A percentile compares a stretch with the other conserved stretches of the same genome.
Evolutionary conservation across 2,888 invertebrate species (phyloP).

Genomic region (Calephelis perditalis): DNA sequence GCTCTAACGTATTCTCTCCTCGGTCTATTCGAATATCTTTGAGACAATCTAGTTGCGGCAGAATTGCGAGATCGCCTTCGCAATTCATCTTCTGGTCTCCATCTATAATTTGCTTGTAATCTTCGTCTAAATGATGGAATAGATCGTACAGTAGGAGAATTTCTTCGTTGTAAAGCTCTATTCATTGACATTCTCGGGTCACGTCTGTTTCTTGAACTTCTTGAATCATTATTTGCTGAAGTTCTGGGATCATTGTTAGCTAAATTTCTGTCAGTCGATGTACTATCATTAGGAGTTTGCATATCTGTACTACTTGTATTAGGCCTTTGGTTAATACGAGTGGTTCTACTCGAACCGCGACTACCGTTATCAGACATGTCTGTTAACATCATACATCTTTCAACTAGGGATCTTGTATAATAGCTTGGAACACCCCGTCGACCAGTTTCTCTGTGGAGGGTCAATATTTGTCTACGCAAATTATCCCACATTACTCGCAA

Average conservation of each 20-base stretch:
- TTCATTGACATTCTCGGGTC: conserved; percentile 26
- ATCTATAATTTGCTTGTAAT: conserved; percentile 46
- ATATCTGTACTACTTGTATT: conserved; percentile 35
- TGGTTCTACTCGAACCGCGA: conserved; percentile 37
- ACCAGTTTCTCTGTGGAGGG: conserved; percentile 69
- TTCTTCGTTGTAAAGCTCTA: conserved; percentile 39
- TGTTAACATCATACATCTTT: conserved; percentile 64
- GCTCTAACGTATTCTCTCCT: conserved; percentile 55
- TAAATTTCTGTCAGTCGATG: conserved; percentile 24
- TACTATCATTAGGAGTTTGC: conserved; percentile 29
- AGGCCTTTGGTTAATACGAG: conserved; percentile 40
- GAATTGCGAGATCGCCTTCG: conserved; percentile 48
- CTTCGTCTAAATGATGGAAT: conserved; percentile 47
- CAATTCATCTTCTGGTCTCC: conserved; percentile 56
- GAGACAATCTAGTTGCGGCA: conserved; percentile 40
- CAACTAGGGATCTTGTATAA: conserved; percentile 61
- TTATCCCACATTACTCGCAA: conserved; percentile 82
- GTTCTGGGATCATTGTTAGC: conserved; percentile 34
- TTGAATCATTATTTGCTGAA: conserved; percentile 26
- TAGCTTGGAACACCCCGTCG: conserved; percentile 55
- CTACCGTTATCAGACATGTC: conserved; percentile 52
- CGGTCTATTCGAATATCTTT: conserved; percentile 45
- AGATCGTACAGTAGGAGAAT: conserved; percentile 38
- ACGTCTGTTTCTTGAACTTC: conserved; percentile 32
- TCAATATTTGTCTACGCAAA: conserved; percentile 77